A percentile compares a stretch with the other conserved stretches of the same genome.
Conservation (phyloP, 2,113 vertebrate species). For the Ivindomyrus marchei region DNA sequence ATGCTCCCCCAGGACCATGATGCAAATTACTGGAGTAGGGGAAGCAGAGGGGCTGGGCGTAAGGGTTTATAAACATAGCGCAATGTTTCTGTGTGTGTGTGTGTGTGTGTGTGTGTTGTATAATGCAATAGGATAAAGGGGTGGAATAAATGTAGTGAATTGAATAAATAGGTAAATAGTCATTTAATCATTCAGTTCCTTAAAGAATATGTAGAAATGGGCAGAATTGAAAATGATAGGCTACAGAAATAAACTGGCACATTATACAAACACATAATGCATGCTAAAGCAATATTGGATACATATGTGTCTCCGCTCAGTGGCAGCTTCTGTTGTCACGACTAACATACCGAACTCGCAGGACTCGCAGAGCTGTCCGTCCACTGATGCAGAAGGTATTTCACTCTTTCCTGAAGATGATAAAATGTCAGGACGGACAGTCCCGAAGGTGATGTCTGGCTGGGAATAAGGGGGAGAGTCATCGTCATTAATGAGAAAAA, state of each 20-base stretch:
- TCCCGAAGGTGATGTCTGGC: background rate
- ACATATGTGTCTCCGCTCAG: background rate
- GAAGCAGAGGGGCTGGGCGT: background rate
- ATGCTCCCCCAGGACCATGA: background rate
- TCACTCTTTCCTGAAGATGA: background rate
- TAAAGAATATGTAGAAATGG: background rate
- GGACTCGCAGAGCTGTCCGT: background rate
- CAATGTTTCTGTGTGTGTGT: background rate
- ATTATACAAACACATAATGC: background rate
- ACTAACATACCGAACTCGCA: background rate
- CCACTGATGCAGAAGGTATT: background rate
- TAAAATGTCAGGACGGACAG: background rate
- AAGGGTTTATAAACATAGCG: background rate
- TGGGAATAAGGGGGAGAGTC: background rate
- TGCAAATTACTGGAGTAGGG: background rate
- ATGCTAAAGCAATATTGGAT: background rate
- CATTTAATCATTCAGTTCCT: background rate
- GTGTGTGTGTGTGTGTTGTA: background rate
- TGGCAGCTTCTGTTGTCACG: background rate
- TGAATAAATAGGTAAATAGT: background rate
- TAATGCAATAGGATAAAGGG: background rate
- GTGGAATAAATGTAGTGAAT: background rate
- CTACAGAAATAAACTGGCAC: background rate
- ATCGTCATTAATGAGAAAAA: background rate
- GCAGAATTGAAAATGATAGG: background rate